A percentile compares a stretch with the other conserved stretches of the same genome.
Evolutionary conservation across 2,888 invertebrate genomes (phyloP).

Genomic region (Pristionchus japonicus): DNA sequence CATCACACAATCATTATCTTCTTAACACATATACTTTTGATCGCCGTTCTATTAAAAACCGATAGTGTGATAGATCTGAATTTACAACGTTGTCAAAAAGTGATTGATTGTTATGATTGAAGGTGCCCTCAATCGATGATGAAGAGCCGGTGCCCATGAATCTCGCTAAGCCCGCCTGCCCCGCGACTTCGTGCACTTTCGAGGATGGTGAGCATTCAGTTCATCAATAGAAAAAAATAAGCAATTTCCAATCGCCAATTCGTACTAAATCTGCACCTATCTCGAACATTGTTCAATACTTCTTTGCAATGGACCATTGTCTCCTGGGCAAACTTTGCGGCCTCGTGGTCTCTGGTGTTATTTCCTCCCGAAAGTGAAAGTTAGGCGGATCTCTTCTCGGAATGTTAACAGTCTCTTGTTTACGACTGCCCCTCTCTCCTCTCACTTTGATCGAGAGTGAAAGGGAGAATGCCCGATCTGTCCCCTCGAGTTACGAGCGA

Average conservation of each 20-base stretch:
- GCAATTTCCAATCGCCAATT: too few relatives aligned
- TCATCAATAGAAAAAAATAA: too few relatives aligned
- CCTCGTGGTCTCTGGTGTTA: neutral
- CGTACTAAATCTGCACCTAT: too few relatives aligned
- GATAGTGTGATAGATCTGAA: too few relatives aligned
- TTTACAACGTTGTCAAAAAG: too few relatives aligned
- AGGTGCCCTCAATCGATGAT: constrained; percentile 32
- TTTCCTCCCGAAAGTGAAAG: constrained; percentile 6
- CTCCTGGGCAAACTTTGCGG: neutral
- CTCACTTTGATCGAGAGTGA: constrained; percentile 1
- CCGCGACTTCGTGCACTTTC: constrained; percentile 45
- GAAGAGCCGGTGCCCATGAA: constrained; percentile 36
- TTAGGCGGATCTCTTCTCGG: neutral
- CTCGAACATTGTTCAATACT: too few relatives aligned
- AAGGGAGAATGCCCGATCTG: constrained; percentile 20
- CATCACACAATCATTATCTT: neutral
- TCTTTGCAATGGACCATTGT: neutral
- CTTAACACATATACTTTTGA: neutral
- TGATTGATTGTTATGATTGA: too few relatives aligned
- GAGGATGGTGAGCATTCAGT: constrained; percentile 19
- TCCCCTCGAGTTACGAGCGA: neutral
- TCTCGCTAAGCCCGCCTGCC: constrained; percentile 42
- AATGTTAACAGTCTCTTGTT: constrained; percentile 31
- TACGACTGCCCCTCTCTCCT: neutral
- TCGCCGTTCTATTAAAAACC: neutral